Percentiles rank a stretch among this genome's conserved stretches.
phyloP scores from a whole-genome alignment of 2,113 vertebrate species.

The Tautogolabrus adspersus region DNA sequence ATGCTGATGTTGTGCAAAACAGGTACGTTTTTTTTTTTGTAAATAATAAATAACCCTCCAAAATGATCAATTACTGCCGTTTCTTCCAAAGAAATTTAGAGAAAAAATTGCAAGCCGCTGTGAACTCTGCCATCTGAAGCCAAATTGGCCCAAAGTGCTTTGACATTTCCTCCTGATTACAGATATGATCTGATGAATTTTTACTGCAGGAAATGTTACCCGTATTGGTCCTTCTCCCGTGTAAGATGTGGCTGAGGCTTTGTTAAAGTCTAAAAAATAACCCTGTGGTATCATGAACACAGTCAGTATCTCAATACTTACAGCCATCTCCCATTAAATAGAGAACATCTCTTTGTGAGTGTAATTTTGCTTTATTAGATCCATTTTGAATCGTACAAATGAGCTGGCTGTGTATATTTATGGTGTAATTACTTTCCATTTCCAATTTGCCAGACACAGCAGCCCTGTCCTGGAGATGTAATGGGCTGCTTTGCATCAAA shows the following conservation, averaged over 20 bases:
- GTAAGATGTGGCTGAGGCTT: not conserved
- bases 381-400: constrained; percentile 60
- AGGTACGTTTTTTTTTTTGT: no score
- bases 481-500: constrained; percentile 67
- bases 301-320: constrained; percentile 2
- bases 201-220: not conserved
- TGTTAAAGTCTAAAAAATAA: not conserved
- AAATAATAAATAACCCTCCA: no score
- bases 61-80: not conserved
- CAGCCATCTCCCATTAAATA: constrained; percentile 40
- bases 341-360: constrained; percentile 33
- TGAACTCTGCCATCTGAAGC: constrained; percentile 9
- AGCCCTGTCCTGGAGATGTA: constrained; percentile 56
- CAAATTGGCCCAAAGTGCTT: constrained; percentile 5
- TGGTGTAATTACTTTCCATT: constrained; percentile 60
- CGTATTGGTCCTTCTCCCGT: constrained; percentile 9
- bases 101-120: not conserved
- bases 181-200: constrained; percentile 15
- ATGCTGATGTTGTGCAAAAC: no score
- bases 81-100: not conserved
- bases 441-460: constrained; percentile 66
- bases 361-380: constrained; percentile 67
- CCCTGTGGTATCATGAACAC: not conserved
- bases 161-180: constrained; percentile 25
- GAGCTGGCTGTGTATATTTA: constrained; percentile 53